Percentiles rank a stretch among this genome's conserved stretches.
These are phyloP conservation scores for Synanthedon vespiformis DNA, from an alignment of 2,888 invertebrate genomes.

Conservation along the genomic window DNA sequence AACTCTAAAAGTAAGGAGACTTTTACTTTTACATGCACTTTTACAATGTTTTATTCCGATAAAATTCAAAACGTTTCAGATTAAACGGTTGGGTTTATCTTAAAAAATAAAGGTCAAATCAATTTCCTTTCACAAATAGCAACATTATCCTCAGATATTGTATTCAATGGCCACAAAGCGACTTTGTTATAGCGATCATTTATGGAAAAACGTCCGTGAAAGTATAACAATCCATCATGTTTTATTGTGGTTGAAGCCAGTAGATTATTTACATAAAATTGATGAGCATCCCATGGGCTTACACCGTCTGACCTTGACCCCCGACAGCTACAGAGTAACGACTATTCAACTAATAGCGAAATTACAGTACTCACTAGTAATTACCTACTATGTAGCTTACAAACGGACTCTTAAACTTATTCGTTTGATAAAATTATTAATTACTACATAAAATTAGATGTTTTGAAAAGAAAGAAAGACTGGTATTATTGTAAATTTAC, in stretches of 20 bases:
- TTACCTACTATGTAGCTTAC: no score
- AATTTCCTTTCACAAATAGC: background rate
- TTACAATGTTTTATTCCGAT: no score
- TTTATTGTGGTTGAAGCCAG: slow-evolving; percentile 43
- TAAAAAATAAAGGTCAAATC: background rate
- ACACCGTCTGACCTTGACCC: slow-evolving; percentile 48
- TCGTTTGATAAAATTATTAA: no score
- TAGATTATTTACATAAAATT: slow-evolving; percentile 62
- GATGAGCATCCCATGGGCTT: slow-evolving; percentile 47
- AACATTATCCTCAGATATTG: background rate
- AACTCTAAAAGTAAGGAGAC: no score
- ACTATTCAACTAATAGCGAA: slow-evolving; percentile 19
- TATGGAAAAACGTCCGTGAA: slow-evolving; percentile 34
- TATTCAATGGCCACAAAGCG: slow-evolving; percentile 11
- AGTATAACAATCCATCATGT: slow-evolving; percentile 48
- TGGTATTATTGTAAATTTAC: no score
- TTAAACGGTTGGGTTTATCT: background rate
- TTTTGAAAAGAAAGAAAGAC: no score
- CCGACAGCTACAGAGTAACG: slow-evolving; percentile 20
- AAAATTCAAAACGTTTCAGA: no score
- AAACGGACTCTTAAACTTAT: no score
- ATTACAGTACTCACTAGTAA: slow-evolving; percentile 5
- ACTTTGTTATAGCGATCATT: slow-evolving; percentile 15
- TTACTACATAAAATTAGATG: no score
- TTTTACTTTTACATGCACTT: background rate